Percentiles rank a stretch among this genome's conserved stretches.
Evolutionary conservation across 2,888 invertebrate genomes (phyloP).

Genomic region (Plagodis pulveraria): DNA sequence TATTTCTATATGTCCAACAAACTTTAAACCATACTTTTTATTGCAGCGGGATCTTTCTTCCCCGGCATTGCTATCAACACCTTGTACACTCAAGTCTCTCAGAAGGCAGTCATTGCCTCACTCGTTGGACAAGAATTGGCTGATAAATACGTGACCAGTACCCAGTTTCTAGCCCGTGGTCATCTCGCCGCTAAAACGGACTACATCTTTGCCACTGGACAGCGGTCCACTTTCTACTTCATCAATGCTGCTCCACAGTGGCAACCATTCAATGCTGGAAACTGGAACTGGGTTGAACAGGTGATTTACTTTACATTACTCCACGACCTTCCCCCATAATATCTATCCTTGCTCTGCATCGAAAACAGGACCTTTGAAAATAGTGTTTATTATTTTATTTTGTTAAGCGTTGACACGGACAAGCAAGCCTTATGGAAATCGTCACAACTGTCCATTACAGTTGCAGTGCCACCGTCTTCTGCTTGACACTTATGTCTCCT

Average conservation of each 20-base stretch:
- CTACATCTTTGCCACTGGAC: slow-evolving; percentile 85
- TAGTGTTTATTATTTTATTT: too few species aligned
- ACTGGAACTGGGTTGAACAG: slow-evolving; percentile 84
- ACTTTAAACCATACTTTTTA: not conserved
- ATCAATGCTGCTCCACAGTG: slow-evolving; percentile 88
- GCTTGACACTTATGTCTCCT: too few species aligned
- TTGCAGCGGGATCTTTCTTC: slow-evolving; percentile 76
- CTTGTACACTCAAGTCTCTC: slow-evolving; percentile 67
- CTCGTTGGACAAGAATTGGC: slow-evolving; percentile 63
- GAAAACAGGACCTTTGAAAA: too few species aligned
- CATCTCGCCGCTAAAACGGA: slow-evolving; percentile 87
- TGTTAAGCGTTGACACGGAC: too few species aligned
- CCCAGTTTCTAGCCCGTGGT: slow-evolving; percentile 82
- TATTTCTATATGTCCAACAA: not conserved
- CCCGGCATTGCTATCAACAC: slow-evolving; percentile 68
- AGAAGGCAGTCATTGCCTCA: slow-evolving; percentile 57
- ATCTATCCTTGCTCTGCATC: not conserved
- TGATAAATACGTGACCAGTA: slow-evolving; percentile 73
- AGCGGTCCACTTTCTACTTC: slow-evolving; percentile 86
- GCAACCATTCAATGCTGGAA: slow-evolving; percentile 86
- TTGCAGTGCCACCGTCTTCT: too few species aligned
- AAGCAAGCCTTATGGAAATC: too few species aligned
- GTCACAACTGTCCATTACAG: too few species aligned
- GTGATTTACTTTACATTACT: slow-evolving; percentile 36
- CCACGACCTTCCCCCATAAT: not conserved